These are phyloP conservation scores for Dioctria linearis DNA, from an alignment of 2,888 invertebrate genomes.

Conservation along the genomic window DNA sequence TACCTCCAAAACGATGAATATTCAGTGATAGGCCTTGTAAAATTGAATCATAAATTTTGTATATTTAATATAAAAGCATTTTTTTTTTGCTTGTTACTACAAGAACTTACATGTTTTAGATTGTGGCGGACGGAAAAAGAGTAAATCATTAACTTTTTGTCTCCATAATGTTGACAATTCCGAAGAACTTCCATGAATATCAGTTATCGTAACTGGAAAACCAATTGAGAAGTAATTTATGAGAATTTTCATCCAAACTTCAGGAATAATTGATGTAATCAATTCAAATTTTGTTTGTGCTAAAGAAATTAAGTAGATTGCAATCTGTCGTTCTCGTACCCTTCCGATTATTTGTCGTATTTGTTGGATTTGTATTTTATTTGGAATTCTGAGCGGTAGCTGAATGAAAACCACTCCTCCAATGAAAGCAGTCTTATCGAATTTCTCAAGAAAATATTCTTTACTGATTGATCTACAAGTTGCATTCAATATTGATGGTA, in stretches of 20 bases:
- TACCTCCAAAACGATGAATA: slow-evolving; percentile 69
- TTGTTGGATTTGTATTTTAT: slow-evolving; percentile 62
- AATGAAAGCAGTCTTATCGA: slow-evolving; percentile 65
- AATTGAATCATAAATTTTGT: slow-evolving; percentile 1
- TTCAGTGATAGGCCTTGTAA: slow-evolving; percentile 67
- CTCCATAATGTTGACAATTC: slow-evolving; percentile 68
- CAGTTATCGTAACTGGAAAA: slow-evolving; percentile 69
- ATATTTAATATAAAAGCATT: background rate
- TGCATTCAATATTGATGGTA: slow-evolving; percentile 66
- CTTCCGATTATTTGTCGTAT: slow-evolving; percentile 66
- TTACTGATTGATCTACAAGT: slow-evolving; percentile 68
- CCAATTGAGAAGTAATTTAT: slow-evolving; percentile 69
- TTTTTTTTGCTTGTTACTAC: background rate
- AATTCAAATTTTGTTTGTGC: slow-evolving; percentile 68
- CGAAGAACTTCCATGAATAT: slow-evolving; percentile 66
- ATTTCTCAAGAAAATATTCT: slow-evolving; percentile 67
- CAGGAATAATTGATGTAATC: slow-evolving; percentile 67
- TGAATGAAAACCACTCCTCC: slow-evolving; percentile 69
- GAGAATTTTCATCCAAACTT: slow-evolving; percentile 67
- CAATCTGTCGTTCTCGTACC: slow-evolving; percentile 67
- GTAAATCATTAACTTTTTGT: slow-evolving; percentile 67
- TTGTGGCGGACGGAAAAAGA: slow-evolving; percentile 69
- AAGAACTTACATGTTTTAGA: slow-evolving; percentile 67
- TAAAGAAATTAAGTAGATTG: slow-evolving; percentile 68
- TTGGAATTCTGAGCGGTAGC: slow-evolving; percentile 61